Evolutionary conservation across 1,140 invertebrate genomes (phyloP), one percentile per base, ranked within the genome.

Genomic region (Tachypleus tridentatus): DNA sequence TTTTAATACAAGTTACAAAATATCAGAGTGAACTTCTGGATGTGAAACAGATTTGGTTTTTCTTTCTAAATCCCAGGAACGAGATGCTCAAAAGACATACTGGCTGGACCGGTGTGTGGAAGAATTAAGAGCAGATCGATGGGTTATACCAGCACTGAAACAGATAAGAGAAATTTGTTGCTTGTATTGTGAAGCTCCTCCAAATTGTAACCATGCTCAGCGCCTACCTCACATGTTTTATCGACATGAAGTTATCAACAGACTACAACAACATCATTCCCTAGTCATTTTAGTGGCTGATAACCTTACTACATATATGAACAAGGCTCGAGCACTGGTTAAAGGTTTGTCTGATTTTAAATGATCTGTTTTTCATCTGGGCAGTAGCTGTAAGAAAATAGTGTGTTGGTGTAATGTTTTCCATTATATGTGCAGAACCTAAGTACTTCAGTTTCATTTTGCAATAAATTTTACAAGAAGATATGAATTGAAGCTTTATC

Each of bases 91-190:
- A 78, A 98, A 98, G 78, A 91, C 90, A 58, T 84, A 91, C 61
- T 98, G 94, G 94, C 77, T 98, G 58, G 88, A 94, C 73, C 92
- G 91, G 74, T 97, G 95, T 76, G 93, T 98, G 9, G 91, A 94
- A 71, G 93, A 98, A 76, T 77, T 98, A 50, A 95, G 94, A 74
- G 85, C 83, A 63, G 90, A 93, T 71, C 79, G 80, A 64, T 97
- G 93, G 93, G 94, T 93, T 6, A 76, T 98, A 69, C 93, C 94
- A 49, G 91, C 94, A 7, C 79, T 98, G 57, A 96, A 97, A 76
- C 89, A 97, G 77, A 97, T 98, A 73, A 83, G 88, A 53, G 94
- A 98, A 76, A 97, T 98, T 66, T 97, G 93, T 76, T 89, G 87
- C 73, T 81, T 97, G 62, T 98, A 97, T 75, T 73, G 77, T 48